These are phyloP conservation scores for Mus spicilegus DNA, from an alignment of 2,113 vertebrate species.

Conservation along the genomic window DNA sequence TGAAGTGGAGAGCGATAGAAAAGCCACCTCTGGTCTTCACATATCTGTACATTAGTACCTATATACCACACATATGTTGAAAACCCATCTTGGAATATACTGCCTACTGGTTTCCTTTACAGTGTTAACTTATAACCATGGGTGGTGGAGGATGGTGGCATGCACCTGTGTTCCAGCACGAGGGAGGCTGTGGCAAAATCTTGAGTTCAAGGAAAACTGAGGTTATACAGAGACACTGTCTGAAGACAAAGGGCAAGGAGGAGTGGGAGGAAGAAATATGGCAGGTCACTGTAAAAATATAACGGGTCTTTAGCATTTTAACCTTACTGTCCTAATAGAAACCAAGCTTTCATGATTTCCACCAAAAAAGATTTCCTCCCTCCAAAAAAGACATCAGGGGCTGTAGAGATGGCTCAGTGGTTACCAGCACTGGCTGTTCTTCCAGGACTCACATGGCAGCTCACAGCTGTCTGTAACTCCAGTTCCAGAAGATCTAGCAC, in stretches of 20 bases:
- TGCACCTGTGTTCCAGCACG: background rate
- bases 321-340: slow-evolving; percentile 36
- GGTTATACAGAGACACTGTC: background rate
- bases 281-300: background rate
- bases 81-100: background rate
- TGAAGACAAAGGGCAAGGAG: background rate
- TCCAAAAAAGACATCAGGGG: no score
- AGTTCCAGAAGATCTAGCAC: no score
- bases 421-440: no score
- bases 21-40: background rate
- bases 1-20: background rate
- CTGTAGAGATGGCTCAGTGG: no score
- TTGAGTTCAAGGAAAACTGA: background rate
- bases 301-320: background rate
- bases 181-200: background rate
- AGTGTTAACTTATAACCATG: background rate
- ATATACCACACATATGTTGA: background rate
- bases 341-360: background rate
- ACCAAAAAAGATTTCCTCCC: background rate
- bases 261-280: background rate
- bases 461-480: no score
- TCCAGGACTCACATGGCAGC: no score
- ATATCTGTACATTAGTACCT: no score
- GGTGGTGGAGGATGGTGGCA: background rate
- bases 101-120: background rate